A percentile compares a stretch with the other conserved stretches of the same genome.
phyloP scores from a whole-genome alignment of 2,888 invertebrate species.

The Thymelicus sylvestris region DNA sequence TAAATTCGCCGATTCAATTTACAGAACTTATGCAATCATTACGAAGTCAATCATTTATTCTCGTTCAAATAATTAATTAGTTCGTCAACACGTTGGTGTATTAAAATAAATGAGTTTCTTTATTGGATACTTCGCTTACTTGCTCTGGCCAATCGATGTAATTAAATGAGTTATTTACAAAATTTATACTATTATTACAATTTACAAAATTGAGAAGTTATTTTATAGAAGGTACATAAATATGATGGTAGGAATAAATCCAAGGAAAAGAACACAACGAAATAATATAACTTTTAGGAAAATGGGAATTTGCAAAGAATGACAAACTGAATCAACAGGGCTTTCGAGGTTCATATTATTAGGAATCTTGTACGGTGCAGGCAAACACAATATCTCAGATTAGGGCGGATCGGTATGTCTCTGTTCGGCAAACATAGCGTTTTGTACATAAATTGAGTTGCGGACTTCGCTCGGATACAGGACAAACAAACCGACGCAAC shows the following conservation, averaged over 20 bases:
- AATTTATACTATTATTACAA: too few relatives aligned
- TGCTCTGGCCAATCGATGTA: too few relatives aligned
- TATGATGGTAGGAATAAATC: too few relatives aligned
- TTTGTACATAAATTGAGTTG: constrained; percentile 50
- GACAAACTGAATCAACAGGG: constrained; percentile 42
- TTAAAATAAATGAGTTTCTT: too few relatives aligned
- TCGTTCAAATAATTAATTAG: not conserved
- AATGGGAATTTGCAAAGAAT: not conserved
- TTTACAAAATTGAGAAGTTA: too few relatives aligned
- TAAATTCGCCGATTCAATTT: constrained; percentile 11
- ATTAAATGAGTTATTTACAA: too few relatives aligned
- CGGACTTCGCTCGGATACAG: constrained; percentile 51
- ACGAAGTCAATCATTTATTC: not conserved
- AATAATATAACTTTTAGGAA: too few relatives aligned
- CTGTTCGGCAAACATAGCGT: constrained; percentile 52
- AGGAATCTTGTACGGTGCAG: constrained; percentile 46
- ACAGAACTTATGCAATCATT: not conserved
- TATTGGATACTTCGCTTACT: too few relatives aligned
- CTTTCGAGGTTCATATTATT: constrained; percentile 45
- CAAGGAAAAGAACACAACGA: too few relatives aligned
- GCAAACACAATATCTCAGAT: constrained; percentile 64
- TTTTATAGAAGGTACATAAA: too few relatives aligned
- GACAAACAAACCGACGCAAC: constrained; percentile 49
- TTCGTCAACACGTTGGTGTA: not conserved
- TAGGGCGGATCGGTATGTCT: constrained; percentile 52